Conservation (phyloP, 2,888 invertebrate species). For the Galerucella nymphaeae region DNA sequence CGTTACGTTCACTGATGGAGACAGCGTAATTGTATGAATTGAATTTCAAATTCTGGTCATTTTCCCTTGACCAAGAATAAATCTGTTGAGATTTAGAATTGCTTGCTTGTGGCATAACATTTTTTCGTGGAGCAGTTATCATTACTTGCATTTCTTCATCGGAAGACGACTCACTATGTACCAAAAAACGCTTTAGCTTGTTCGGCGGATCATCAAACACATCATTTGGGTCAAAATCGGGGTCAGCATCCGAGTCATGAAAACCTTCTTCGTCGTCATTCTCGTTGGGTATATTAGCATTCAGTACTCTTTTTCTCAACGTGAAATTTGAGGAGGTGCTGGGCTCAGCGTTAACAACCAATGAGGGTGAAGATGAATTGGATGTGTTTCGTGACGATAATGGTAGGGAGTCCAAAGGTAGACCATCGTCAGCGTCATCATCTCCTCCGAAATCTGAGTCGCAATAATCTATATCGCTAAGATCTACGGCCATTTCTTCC, state of each 20-base stretch:
- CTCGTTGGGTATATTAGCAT: not conserved
- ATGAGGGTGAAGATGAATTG: not conserved
- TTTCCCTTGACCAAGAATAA: not conserved
- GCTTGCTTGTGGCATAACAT: too few species aligned
- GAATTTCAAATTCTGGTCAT: not conserved
- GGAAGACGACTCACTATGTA: not conserved
- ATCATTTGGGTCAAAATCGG: not conserved
- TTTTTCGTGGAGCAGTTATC: too few species aligned
- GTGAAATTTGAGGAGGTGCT: not conserved
- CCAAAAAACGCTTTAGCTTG: not conserved
- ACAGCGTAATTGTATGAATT: not conserved
- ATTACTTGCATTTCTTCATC: not conserved
- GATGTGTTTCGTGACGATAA: conserved; percentile 10
- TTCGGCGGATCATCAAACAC: not conserved
- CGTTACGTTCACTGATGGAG: not conserved
- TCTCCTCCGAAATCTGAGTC: conserved; percentile 9
- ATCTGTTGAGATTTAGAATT: too few species aligned
- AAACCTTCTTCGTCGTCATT: not conserved
- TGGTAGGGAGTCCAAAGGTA: conserved; percentile 4
- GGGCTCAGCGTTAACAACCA: not conserved
- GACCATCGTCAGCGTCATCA: conserved; percentile 5
- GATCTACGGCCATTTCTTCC: not conserved
- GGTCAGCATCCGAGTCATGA: conserved; percentile 8
- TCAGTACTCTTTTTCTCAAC: not conserved
- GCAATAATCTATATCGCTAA: conserved; percentile 14